Evolutionary conservation across 2,797 vertebrate genomes (phyloP).

Genomic region (Hydrophis major): DNA sequence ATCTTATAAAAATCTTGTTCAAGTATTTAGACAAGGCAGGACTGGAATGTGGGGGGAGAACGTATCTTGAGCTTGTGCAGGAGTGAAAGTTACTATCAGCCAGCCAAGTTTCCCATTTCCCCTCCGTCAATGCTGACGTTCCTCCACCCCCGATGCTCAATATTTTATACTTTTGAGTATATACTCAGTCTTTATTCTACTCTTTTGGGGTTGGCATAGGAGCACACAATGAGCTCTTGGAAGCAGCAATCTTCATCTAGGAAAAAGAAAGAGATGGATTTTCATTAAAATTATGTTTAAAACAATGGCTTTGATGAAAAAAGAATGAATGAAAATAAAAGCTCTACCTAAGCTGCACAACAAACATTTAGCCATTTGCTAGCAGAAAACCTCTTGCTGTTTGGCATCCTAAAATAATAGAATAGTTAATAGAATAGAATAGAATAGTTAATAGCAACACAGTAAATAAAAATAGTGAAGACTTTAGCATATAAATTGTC

Average conservation of each 20-base stretch:
- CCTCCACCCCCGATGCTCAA: background rate
- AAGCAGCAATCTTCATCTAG: background rate
- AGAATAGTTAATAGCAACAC: background rate
- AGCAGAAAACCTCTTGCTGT: background rate
- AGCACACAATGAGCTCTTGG: background rate
- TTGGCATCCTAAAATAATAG: background rate
- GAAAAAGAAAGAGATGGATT: background rate
- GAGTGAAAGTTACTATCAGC: background rate
- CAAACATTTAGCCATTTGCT: background rate
- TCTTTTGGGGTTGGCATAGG: background rate
- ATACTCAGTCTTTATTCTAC: background rate
- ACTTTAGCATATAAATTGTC: background rate
- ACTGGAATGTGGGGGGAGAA: background rate
- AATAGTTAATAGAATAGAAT: background rate
- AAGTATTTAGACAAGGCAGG: background rate
- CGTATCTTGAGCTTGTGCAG: background rate
- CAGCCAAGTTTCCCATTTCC: background rate
- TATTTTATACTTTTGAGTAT: background rate
- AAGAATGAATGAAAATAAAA: background rate
- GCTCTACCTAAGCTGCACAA: background rate
- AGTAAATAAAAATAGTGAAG: background rate
- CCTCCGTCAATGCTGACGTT: background rate
- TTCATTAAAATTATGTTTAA: background rate
- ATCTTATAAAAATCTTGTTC: background rate
- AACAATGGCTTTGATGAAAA: background rate